phyloP scores from a whole-genome alignment of 2,888 invertebrate genomes.

The Hoplodrina ambigua region DNA sequence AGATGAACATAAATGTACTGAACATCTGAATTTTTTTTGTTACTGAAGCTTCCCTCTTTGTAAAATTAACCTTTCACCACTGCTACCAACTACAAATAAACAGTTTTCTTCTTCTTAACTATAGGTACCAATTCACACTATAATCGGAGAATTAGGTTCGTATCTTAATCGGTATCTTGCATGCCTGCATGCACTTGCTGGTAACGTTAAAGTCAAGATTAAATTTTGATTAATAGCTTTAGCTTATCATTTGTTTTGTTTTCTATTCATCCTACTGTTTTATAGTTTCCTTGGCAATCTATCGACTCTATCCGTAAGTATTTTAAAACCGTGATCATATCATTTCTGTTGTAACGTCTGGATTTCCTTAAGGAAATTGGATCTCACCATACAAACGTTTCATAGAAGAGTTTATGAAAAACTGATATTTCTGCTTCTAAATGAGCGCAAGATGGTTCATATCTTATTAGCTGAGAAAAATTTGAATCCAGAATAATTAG shows the following conservation, averaged over 20 bases:
- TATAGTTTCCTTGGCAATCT: background rate
- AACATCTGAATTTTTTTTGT: too few species aligned
- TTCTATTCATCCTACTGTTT: background rate
- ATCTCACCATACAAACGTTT: background rate
- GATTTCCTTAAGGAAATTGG: background rate
- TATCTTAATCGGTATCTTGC: slow-evolving; percentile 4
- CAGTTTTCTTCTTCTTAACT: background rate
- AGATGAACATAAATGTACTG: too few species aligned
- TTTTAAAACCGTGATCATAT: background rate
- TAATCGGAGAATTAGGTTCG: background rate
- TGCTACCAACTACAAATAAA: background rate
- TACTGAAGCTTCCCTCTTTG: too few species aligned
- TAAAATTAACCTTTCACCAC: too few species aligned
- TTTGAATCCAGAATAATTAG: background rate
- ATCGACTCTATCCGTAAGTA: background rate
- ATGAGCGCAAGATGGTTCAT: background rate
- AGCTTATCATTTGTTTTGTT: slow-evolving; percentile 2
- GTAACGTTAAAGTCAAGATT: slow-evolving; percentile 10
- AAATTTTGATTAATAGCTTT: slow-evolving; percentile 10
- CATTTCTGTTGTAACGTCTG: too few species aligned
- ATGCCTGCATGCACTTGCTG: background rate
- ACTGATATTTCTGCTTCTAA: background rate
- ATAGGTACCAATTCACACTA: background rate
- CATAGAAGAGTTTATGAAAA: background rate
- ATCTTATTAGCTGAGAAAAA: background rate